Evolutionary conservation across 2,888 invertebrate genomes (phyloP), one percentile per base, ranked within the genome.

Genomic region (Himalopsyche anomala): DNA sequence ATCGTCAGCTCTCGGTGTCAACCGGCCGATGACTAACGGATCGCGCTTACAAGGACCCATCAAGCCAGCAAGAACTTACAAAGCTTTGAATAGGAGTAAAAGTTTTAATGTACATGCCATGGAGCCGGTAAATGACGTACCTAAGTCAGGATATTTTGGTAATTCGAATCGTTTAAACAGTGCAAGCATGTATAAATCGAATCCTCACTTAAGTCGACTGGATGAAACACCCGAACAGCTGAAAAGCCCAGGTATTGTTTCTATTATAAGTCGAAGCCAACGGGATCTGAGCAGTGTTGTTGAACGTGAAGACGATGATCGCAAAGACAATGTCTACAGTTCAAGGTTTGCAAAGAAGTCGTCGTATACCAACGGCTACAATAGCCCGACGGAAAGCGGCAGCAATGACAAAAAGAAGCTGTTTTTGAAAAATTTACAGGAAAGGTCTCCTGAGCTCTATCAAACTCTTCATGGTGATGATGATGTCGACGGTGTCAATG

Each of bases 241-340:
- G 11, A 97, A 97, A 91, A 97, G 97, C 91, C 97, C 97, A 0
- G 97, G 97, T 69, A 96, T 98, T 89, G 96, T 98, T 62, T 97
- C 97, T 86, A 96, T 97, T 89, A 96, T 97, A 87, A 97, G 96
- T 90, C 94, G 97, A 89, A 97, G 97, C 91, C 96, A 97, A 90
- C 94, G 95, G 87, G 97, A 97, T 91, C 91, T 97, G 42, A 94
- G 95, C 42, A 95, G 95, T 90, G 95, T 95, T 11, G 92, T 93
- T 2, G 93, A 93, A 5, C 91, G 92, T 19, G 93, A 93, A 90
- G 93, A 93, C 2, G 93, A 93, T 89, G 92, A 93, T 45, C 91
- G 93, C 87, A 93, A 92, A 74, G 94, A 94, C 88, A 94, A 94
- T 55, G 89, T 93, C 36, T 94, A 94, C 89, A 94, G 94, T 86